Evolutionary conservation across 1,140 invertebrate genomes (phyloP), one percentile per base, ranked within the genome.

Genomic region (Gryllus bimaculatus): DNA sequence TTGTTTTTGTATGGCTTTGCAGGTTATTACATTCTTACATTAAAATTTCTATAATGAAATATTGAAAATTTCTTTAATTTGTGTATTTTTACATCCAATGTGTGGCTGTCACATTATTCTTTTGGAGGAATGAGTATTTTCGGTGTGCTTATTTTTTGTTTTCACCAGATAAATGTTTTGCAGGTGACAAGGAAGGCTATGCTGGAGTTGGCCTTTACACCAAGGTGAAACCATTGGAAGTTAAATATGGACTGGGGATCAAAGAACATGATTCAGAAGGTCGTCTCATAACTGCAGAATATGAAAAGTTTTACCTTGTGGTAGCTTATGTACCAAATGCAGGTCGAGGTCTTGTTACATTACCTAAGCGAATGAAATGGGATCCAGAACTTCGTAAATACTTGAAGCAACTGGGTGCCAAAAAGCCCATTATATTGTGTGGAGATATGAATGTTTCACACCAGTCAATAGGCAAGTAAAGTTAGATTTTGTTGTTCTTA

Each of bases 401-500:
- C 85, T 84, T 99, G 10, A 91, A 93, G 83, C 86, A 92, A 76
- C 87, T 99, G 21, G 95, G 99, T 87, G 87, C 89, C 79, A 92
- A 93, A 77, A 99, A 99, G 86, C 96, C 97, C 18, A 95, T 99
- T 0, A 93, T 99, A 76, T 89, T 98, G 81, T 96, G 93, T 85
- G 98, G 98, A 4, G 98, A 99, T 86, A 92, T 99, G 89, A 99
- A 99, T 88, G 98, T 99, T 8, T 93, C 97, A 75, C 98, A 99
- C 86, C 87, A 93, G 82, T 95, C 97, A 89, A 98, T 99, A 84
- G 75, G 75, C 48, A 76, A 6, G 75, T 76, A 47, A 10, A 21
- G 15, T 20, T 39, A 15, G 13, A 39, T 73, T 1, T 73, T 73
- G n/a, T n/a, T 73, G 66, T 73, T 15, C 2, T 15, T 15, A 73